phyloP scores from a whole-genome alignment of 2,888 invertebrate species.

The Orthonevra nobilis region DNA sequence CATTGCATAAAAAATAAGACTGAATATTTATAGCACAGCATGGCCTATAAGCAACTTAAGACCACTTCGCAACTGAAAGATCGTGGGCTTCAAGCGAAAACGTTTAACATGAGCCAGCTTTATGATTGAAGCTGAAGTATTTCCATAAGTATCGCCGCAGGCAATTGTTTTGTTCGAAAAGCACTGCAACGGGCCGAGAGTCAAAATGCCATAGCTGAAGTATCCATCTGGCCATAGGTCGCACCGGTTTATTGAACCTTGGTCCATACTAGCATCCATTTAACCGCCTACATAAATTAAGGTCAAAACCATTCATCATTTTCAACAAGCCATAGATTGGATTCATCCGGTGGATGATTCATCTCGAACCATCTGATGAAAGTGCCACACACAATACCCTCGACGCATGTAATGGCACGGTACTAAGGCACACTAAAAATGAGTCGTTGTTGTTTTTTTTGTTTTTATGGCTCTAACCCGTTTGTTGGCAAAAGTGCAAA shows the following conservation, averaged over 20 bases:
- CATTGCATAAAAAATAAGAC: constrained; percentile 37
- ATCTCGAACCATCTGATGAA: neutral
- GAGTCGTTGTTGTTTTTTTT: too few species aligned
- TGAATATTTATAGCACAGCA: constrained; percentile 4
- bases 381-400: neutral
- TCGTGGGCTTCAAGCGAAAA: too few species aligned
- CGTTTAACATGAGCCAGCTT: too few species aligned
- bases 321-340: neutral
- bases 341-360: constrained; percentile 22
- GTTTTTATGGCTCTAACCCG: too few species aligned
- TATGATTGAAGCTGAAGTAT: too few species aligned
- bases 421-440: neutral
- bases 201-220: too few species aligned
- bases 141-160: neutral
- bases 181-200: neutral
- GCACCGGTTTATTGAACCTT: constrained; percentile 41
- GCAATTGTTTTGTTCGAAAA: neutral
- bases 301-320: constrained; percentile 25
- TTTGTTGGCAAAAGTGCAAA: neutral
- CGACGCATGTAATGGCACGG: neutral
- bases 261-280: constrained; percentile 11
- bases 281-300: constrained; percentile 19
- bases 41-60: neutral
- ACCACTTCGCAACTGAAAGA: too few species aligned
- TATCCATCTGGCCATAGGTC: too few species aligned